A percentile compares a stretch with the other conserved stretches of the same genome.
Conservation (phyloP, 2,113 vertebrate genomes). For the Hippoglossus stenolepis region DNA sequence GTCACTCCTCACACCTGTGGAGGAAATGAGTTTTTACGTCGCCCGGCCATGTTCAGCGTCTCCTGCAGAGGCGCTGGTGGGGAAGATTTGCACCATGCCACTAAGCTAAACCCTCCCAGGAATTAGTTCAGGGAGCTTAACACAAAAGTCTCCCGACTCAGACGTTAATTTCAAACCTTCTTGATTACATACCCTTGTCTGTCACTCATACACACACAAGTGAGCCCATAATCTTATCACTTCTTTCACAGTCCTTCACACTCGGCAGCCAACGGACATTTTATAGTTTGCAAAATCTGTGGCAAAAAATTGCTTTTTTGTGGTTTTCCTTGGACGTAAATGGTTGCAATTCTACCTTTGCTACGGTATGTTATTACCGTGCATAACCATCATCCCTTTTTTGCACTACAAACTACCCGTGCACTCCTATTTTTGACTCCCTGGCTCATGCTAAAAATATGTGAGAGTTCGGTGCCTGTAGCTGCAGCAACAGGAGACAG, state of each 20-base stretch:
- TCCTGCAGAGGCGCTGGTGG: constrained; percentile 38
- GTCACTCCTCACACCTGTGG: constrained; percentile 63
- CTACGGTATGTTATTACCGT: constrained; percentile 16
- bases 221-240: constrained; percentile 64
- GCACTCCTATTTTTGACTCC: constrained; percentile 57
- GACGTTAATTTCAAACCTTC: constrained; percentile 68
- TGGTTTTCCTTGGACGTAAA: not conserved
- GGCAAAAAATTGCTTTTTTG: not conserved
- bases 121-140: constrained; percentile 76
- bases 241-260: constrained; percentile 54
- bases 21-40: constrained; percentile 66
- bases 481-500: constrained; percentile 67
- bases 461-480: constrained; percentile 64
- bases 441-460: constrained; percentile 50
- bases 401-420: constrained; percentile 28
- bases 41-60: constrained; percentile 41
- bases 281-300: constrained; percentile 8
- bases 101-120: constrained; percentile 57
- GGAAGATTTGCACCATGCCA: constrained; percentile 45
- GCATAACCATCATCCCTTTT: constrained; percentile 20
- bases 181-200: constrained; percentile 69
- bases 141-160: constrained; percentile 60
- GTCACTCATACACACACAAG: constrained; percentile 53
- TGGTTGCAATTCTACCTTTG: not conserved
- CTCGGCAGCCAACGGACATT: constrained; percentile 6